Evolutionary conservation across 2,888 invertebrate genomes (phyloP).

Genomic region (Celastrina argiolus): DNA sequence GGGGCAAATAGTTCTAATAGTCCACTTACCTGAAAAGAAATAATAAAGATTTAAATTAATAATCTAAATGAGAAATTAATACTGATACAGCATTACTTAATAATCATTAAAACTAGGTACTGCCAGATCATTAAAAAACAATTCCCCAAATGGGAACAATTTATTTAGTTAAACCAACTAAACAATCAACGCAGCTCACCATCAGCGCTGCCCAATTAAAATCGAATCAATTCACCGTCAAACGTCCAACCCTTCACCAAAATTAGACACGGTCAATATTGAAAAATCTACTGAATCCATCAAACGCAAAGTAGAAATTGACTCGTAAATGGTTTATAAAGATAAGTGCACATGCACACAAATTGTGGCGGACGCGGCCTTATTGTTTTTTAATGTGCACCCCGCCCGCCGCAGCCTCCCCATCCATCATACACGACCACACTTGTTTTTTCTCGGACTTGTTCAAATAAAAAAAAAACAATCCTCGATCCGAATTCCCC

Average conservation of each 20-base stretch:
- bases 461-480: conserved; percentile 54
- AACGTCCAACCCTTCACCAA: conserved; percentile 41
- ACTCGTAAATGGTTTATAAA: conserved; percentile 46
- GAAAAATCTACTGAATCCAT: conserved; percentile 12
- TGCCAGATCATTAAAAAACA: conserved; percentile 24
- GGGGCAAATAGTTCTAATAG: neutral
- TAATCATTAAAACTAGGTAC: neutral
- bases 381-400: conserved; percentile 74
- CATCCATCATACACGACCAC: conserved; percentile 59
- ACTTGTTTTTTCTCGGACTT: conserved; percentile 42
- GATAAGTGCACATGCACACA: conserved; percentile 56
- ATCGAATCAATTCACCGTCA: conserved; percentile 49
- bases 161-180: neutral
- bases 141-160: conserved; percentile 32
- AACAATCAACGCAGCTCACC: conserved; percentile 22
- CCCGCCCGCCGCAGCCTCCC: conserved; percentile 58
- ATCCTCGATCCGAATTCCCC: conserved; percentile 51
- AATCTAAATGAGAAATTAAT: neutral
- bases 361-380: conserved; percentile 68
- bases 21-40: neutral
- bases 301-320: conserved; percentile 30
- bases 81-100: neutral
- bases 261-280: conserved; percentile 2
- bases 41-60: neutral
- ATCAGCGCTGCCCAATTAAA: conserved; percentile 59